Percentiles rank a stretch among this genome's conserved stretches.
Conservation (phyloP, 2,888 invertebrate species). For the Phasia obesa region DNA sequence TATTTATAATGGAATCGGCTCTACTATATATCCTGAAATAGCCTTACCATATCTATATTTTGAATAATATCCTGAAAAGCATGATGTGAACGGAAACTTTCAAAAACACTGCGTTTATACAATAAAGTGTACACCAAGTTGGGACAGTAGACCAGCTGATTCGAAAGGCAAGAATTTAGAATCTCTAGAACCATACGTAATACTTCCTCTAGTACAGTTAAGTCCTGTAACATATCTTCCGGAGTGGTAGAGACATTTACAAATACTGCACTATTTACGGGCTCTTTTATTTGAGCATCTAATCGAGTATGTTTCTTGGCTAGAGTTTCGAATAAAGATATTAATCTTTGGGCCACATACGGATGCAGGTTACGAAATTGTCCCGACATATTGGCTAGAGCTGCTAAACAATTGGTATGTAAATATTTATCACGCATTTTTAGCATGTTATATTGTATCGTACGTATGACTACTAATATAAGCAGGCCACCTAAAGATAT, state of each 20-base stretch:
- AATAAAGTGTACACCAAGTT: constrained; percentile 97
- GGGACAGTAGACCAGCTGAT: constrained; percentile 93
- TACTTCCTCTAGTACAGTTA: constrained; percentile 97
- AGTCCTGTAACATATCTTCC: constrained; percentile 88
- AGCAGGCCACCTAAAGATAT: constrained; percentile 97
- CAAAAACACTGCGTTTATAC: constrained; percentile 95
- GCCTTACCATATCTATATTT: constrained; percentile 94
- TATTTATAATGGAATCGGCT: neutral
- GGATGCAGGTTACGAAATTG: constrained; percentile 96
- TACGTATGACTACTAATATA: constrained; percentile 96
- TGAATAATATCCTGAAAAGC: constrained; percentile 96
- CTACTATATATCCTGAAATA: too few species aligned
- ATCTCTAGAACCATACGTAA: constrained; percentile 98
- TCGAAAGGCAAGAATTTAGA: constrained; percentile 95
- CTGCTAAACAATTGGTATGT: constrained; percentile 99
- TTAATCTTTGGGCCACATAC: constrained; percentile 96
- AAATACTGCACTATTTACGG: constrained; percentile 79
- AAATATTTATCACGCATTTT: constrained; percentile 98
- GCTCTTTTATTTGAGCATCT: constrained; percentile 85
- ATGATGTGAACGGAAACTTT: constrained; percentile 92
- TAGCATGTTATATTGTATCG: constrained; percentile 98
- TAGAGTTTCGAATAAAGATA: constrained; percentile 95
- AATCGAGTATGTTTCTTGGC: constrained; percentile 91
- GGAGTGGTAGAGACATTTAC: constrained; percentile 80
- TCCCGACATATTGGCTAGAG: constrained; percentile 98